Evolutionary conservation across 2,113 vertebrate genomes (phyloP), one percentile per base, ranked within the genome.

Genomic region (Calyptommatus sinebrachiatus): DNA sequence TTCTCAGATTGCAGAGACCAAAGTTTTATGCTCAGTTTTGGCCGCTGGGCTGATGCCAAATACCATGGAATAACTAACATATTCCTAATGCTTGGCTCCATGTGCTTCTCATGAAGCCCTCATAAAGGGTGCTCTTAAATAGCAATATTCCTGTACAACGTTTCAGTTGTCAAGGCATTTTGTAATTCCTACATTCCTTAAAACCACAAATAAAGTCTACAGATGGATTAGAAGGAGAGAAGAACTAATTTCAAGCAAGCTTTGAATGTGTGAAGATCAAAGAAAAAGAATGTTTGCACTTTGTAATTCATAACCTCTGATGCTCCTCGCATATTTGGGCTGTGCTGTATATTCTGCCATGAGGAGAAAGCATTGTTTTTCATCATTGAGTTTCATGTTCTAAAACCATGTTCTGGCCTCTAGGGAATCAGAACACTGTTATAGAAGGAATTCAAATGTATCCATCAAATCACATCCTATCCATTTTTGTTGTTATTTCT

Each of bases 1-100:
- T 65, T 73, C 61, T 80, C 78, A 31, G 14, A 50, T 79, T 79
- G 70, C 45, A 50, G 21, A n/a, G 28, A 45, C 61, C 61, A n/a
- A 69, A 12, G 45, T 26, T 73, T 50, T 73, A 4, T 10, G 10
- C 3, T 8, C 22, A 7, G 22, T 14, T 66, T 28, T 35, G 28
- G 8, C 28, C 66, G n/a, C 45, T 79, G 78, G 70, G 28, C 28
- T 29, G 4, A 4, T 60, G 50, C 77, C 77, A 70, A 70, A n/a
- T 11, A 45, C 31, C 28, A 8, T 78, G 53, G 67, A 61, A 28
- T 71, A 71, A 78, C 46, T 71, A 71, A 78, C 46, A 70, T 62
- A 78, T 61, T 61, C 67, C 53, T 78, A 45, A 66, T 28, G 22
- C 62, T 66, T 7, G 31, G 21, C 46, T 41, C 57, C 66, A 69